Base-by-base conservation (phyloP, 2,888 invertebrate species). In the Eumerus sabulonum region DNA sequence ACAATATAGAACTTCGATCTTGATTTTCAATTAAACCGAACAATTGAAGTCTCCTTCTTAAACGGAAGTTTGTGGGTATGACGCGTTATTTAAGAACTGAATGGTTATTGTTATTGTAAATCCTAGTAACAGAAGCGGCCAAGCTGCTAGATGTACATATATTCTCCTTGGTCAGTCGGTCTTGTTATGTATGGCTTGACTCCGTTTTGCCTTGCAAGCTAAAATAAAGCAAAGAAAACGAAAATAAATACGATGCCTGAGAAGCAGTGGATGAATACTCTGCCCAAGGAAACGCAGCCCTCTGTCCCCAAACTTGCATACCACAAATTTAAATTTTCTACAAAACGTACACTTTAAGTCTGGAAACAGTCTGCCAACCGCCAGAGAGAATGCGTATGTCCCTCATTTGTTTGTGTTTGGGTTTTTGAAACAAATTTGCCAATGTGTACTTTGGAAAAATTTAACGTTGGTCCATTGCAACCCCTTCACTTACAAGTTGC, bases 11-110 rank as follows among this genome's bases (percentile, higher is more conserved):
- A 48, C 40, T 79, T 68, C 68, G 74, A 74, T 70, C 73, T 74
- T 79, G 74, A 68, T 63, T 74, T 79, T 79, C 79, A 79, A 74
- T 79, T 74, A 79, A 79, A 63, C 57, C 48, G 68, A 63, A 79
- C 79, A 74, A 79, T 68, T 40, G 67, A 18, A 53, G 44, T 47
- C 59, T 44, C 44, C 63, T 68, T 60, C 74, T 63, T 64, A 19
- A 50, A 64, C 74, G 59, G 74, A 79, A 79, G 7, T 27, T 27
- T 79, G 74, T 79, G 73, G 74, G 70, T 79, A 74, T 68, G 59
- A 74, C 74, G 74, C 59, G 79, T 79, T 74, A 74, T 74, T 68
- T 79, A 74, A 51, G 57, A 54, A 73, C 62, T 42, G 38, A n/a
- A n/a, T n/a, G n/a, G n/a, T n/a, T 50, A 53, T 27, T 16, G 48